phyloP scores from a whole-genome alignment of 1,140 invertebrate genomes.

The Drosophila pachea region DNA sequence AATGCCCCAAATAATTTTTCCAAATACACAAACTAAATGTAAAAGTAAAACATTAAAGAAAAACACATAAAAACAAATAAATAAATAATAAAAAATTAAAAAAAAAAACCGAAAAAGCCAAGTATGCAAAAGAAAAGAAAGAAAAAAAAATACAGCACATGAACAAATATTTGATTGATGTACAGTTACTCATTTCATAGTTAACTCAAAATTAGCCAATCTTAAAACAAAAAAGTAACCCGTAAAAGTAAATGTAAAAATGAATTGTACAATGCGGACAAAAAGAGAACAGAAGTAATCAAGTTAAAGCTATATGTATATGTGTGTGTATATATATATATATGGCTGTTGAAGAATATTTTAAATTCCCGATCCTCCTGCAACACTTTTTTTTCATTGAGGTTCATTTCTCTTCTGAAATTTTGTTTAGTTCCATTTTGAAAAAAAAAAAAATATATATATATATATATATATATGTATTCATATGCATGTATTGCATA shows the following conservation, averaged over 20 bases:
- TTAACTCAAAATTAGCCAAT: slow-evolving; percentile 37
- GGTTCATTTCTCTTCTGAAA: slow-evolving; percentile 17
- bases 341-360: slow-evolving; percentile 34
- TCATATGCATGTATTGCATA: slow-evolving; percentile 53
- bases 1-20: slow-evolving; percentile 47
- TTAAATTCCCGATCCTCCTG: background rate
- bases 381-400: slow-evolving; percentile 16
- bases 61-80: slow-evolving; percentile 8
- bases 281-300: slow-evolving; percentile 6
- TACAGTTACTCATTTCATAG: slow-evolving; percentile 16
- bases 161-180: slow-evolving; percentile 20
- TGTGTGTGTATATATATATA: slow-evolving; percentile 16
- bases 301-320: slow-evolving; percentile 13
- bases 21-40: slow-evolving; percentile 43
- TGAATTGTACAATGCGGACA: slow-evolving; percentile 30
- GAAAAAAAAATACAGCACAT: slow-evolving; percentile 17
- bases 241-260: slow-evolving; percentile 1
- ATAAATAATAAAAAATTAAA: slow-evolving; percentile 11
- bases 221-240: slow-evolving; percentile 11
- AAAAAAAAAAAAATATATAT: slow-evolving; percentile 48
- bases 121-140: slow-evolving; percentile 7
- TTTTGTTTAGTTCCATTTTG: slow-evolving; percentile 57
- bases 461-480: slow-evolving; percentile 37
- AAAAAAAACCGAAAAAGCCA: slow-evolving; percentile 4
- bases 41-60: slow-evolving; percentile 33